These are phyloP conservation scores for Protosalanx chinensis DNA, from an alignment of 2,797 vertebrate genomes.

Conservation along the genomic window DNA sequence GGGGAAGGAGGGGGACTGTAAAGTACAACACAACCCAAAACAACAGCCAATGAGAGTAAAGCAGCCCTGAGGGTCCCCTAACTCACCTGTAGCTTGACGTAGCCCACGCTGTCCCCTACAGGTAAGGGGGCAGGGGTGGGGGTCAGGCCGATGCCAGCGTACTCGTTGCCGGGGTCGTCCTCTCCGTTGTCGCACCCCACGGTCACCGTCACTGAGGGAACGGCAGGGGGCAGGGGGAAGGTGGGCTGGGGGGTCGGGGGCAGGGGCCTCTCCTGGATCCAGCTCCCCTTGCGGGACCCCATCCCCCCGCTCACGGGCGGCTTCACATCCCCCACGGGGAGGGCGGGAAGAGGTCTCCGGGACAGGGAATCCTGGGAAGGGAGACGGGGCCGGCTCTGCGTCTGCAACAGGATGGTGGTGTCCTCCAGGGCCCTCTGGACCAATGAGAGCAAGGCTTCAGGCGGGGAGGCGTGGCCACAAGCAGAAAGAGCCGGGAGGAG, in stretches of 20 bases:
- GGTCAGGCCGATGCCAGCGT: conserved; percentile 82
- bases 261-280: conserved; percentile 89
- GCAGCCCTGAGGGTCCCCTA: not conserved
- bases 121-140: conserved; percentile 61
- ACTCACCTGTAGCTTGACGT: conserved; percentile 79
- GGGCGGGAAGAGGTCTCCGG: conserved; percentile 83
- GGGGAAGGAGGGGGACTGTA: conserved; percentile 7
- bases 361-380: conserved; percentile 89
- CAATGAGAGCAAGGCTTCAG: conserved; percentile 67
- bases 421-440: conserved; percentile 77
- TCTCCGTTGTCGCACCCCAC: conserved; percentile 62
- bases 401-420: conserved; percentile 66
- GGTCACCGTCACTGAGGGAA: conserved; percentile 55
- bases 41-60: not conserved
- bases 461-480: conserved; percentile 58
- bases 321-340: conserved; percentile 76
- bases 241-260: conserved; percentile 81
- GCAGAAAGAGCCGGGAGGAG: conserved; percentile 70
- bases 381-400: conserved; percentile 78
- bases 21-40: conserved; percentile 12
- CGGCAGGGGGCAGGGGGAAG: conserved; percentile 64
- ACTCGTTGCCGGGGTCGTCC: conserved; percentile 80
- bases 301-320: conserved; percentile 69
- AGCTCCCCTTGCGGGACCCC: conserved; percentile 86
- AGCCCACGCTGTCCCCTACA: conserved; percentile 78